Conservation (phyloP, 2,113 vertebrate species). For the Petaurus breviceps region DNA sequence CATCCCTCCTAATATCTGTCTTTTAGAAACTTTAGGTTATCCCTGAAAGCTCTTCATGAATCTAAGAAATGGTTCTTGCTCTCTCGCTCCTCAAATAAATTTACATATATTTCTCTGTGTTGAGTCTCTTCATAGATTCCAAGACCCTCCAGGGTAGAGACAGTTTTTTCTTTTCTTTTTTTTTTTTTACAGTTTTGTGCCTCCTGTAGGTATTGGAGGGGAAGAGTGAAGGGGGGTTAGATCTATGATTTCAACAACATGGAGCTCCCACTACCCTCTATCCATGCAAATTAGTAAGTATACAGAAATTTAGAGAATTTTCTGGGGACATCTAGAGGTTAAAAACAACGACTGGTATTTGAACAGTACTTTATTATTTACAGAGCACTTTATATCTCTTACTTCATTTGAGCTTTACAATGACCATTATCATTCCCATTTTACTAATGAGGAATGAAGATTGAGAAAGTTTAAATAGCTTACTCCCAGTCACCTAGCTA, state of each 20-base stretch:
- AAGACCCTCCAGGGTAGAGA: background rate
- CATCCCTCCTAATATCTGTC: background rate
- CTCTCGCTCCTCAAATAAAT: background rate
- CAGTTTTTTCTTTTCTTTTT: background rate
- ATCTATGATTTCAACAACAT: background rate
- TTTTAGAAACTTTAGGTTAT: background rate
- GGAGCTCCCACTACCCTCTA: background rate
- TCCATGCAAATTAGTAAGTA: background rate
- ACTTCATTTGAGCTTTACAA: background rate
- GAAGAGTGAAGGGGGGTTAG: background rate
- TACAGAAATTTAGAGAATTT: background rate
- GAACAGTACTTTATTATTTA: background rate
- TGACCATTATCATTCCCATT: background rate
- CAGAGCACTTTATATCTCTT: background rate
- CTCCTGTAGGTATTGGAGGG: background rate
- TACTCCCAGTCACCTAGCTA: background rate
- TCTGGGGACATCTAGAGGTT: background rate
- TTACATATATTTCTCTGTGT: background rate
- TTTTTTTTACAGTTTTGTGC: background rate
- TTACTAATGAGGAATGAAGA: background rate
- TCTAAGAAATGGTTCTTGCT: background rate
- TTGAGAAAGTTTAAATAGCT: background rate
- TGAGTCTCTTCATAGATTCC: background rate
- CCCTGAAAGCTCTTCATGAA: background rate
- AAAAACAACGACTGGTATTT: background rate